These are phyloP conservation scores for Sycophila sp. DNA, from an alignment of 1,140 invertebrate species.

Conservation along the genomic window DNA sequence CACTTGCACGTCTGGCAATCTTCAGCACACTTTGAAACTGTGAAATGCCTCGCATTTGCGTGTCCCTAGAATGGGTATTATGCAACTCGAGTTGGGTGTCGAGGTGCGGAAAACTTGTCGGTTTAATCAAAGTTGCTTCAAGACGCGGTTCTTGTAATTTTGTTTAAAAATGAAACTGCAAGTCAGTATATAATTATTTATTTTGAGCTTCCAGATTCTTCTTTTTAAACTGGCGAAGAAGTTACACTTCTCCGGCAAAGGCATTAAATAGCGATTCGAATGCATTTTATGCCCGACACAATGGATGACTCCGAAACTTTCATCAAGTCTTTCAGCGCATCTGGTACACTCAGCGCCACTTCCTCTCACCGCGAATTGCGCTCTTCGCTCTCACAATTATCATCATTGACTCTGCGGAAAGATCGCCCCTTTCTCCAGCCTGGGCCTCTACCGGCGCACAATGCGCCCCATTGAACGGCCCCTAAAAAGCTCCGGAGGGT, in stretches of 20 bases:
- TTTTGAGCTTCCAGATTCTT: no score
- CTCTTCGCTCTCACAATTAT: slow-evolving; percentile 10
- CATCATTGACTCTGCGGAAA: neutral
- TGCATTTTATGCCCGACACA: neutral
- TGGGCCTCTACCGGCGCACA: neutral
- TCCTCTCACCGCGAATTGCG: neutral
- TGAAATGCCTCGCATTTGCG: neutral
- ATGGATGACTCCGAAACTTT: neutral
- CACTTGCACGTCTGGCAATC: slow-evolving; percentile 8
- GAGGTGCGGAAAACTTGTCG: no score
- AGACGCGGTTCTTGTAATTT: no score
- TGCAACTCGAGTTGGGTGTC: no score
- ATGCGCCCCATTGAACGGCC: neutral
- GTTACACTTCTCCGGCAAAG: no score
- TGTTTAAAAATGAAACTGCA: no score
- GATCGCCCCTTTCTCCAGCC: neutral
- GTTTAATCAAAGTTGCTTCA: no score
- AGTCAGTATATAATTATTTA: no score
- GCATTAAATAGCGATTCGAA: no score
- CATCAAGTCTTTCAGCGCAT: neutral
- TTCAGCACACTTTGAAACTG: slow-evolving; percentile 6
- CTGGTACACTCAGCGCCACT: no score
- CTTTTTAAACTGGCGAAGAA: no score
- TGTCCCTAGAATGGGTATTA: neutral
- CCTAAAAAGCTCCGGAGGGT: neutral